phyloP scores from a whole-genome alignment of 2,797 vertebrate genomes.

The Brachyrhaphis roseni region DNA sequence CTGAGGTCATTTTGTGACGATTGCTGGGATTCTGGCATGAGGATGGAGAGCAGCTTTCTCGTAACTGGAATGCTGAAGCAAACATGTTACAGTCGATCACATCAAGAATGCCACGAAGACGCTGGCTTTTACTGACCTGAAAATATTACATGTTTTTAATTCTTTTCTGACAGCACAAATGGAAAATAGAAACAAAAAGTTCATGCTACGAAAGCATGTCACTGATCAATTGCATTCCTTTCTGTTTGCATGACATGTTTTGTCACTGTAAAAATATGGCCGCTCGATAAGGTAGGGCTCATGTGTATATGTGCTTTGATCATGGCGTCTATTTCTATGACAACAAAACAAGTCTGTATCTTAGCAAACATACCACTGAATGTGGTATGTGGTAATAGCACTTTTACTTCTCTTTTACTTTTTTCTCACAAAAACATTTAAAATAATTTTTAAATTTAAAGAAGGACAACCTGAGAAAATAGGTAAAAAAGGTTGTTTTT shows the following conservation, averaged over 20 bases:
- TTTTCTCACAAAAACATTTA: background rate
- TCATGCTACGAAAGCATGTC: background rate
- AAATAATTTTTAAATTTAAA: background rate
- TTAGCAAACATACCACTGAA: constrained; percentile 1
- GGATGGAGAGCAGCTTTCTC: background rate
- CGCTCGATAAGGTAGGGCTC: constrained; percentile 23
- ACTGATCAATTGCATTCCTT: constrained; percentile 18
- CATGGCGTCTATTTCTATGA: background rate
- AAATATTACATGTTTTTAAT: background rate
- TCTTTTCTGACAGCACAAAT: background rate
- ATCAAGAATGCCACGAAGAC: background rate
- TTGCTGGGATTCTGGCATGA: background rate
- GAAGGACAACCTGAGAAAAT: background rate
- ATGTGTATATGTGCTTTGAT: background rate
- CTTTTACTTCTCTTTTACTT: background rate
- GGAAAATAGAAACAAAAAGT: background rate
- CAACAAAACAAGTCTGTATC: constrained; percentile 16
- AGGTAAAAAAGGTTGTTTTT: background rate
- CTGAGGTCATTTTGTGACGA: background rate
- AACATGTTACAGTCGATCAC: background rate
- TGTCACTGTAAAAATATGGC: constrained; percentile 12
- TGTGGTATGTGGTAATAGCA: too few relatives aligned
- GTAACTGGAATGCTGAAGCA: background rate
- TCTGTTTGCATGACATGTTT: constrained; percentile 14
- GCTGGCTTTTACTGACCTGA: background rate